These are phyloP conservation scores for Nyctibius grandis DNA, from an alignment of 2,797 vertebrate genomes.

Conservation along the genomic window DNA sequence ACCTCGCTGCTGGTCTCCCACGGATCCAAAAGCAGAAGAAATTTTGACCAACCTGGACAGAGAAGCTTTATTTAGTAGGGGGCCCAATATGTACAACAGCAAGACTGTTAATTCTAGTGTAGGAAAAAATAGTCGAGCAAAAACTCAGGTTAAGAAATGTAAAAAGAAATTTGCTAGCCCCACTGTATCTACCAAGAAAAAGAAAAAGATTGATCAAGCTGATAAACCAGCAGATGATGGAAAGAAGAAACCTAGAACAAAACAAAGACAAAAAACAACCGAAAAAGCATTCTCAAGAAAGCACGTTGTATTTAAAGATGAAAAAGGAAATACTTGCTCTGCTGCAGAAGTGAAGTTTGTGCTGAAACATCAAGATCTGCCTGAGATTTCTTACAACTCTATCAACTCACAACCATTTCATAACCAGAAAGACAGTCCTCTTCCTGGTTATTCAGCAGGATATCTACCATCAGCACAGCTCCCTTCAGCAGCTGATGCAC, in stretches of 20 bases:
- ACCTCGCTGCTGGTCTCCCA: conserved; percentile 97
- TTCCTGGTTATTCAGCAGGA: conserved; percentile 67
- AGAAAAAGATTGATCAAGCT: conserved; percentile 72
- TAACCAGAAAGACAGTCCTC: conserved; percentile 65
- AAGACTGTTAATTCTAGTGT: conserved; percentile 62
- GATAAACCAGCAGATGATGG: conserved; percentile 67
- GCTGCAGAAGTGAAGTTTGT: conserved; percentile 54
- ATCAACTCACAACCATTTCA: conserved; percentile 69
- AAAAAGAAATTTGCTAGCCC: conserved; percentile 77
- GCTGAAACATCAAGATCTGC: conserved; percentile 62
- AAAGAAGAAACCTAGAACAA: conserved; percentile 74
- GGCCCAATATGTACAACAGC: conserved; percentile 66
- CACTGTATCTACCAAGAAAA: conserved; percentile 72
- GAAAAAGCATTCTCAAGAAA: conserved; percentile 72
- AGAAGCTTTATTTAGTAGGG: conserved; percentile 78
- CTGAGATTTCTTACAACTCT: conserved; percentile 52
- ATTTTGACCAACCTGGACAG: conserved; percentile 77
- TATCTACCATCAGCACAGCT: conserved; percentile 74
- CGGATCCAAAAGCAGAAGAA: conserved; percentile 85
- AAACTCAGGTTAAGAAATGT: conserved; percentile 75
- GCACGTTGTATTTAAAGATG: conserved; percentile 57
- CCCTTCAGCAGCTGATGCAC: conserved; percentile 58
- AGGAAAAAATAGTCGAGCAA: conserved; percentile 73
- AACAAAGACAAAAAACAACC: conserved; percentile 69
- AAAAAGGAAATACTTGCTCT: conserved; percentile 55